Percentiles rank a stretch among this genome's conserved stretches.
Evolutionary conservation across 37 sponge, comb jelly and placozoan genomes (phyloP).

Genomic region (Ephydatia muelleri): DNA sequence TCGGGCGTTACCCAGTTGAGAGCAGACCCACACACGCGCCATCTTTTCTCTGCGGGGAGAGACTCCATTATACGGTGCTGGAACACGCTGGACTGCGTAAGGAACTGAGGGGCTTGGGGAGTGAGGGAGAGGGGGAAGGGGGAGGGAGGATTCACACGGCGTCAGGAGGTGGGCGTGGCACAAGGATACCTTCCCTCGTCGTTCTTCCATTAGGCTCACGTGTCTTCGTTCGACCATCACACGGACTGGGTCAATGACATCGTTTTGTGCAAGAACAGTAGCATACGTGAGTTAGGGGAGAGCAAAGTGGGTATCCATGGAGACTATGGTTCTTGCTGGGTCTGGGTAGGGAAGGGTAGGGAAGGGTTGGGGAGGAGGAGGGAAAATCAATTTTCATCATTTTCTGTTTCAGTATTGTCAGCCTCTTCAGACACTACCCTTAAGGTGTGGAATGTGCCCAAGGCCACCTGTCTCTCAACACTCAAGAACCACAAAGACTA

Average conservation of each 20-base stretch:
- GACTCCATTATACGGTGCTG: conserved; percentile 91
- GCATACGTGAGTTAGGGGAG: conserved; percentile 20
- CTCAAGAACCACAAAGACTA: conserved; percentile 92
- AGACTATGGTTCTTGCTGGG: too few species aligned
- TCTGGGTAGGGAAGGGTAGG: background rate
- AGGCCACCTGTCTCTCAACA: conserved; percentile 74
- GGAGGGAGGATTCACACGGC: background rate
- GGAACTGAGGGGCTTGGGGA: background rate
- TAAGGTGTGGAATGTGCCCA: conserved; percentile 83
- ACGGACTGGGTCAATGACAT: conserved; percentile 98
- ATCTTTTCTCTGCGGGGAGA: conserved; percentile 87
- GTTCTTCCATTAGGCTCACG: conserved; percentile 8
- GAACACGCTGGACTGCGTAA: conserved; percentile 38
- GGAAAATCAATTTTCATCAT: too few species aligned
- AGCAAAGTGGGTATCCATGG: background rate
- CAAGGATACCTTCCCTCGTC: too few species aligned
- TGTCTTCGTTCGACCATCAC: conserved; percentile 87
- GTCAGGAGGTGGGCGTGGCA: too few species aligned
- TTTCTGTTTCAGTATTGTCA: conserved; percentile 78
- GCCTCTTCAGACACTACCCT: conserved; percentile 92
- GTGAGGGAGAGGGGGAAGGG: background rate
- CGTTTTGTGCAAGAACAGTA: conserved; percentile 66
- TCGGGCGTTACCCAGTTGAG: conserved; percentile 85
- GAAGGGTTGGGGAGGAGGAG: too few species aligned
- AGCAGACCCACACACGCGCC: conserved; percentile 43